Evolutionary conservation across 2,888 invertebrate species (phyloP), one percentile per base, ranked within the genome.

Genomic region (Bimastos eiseni): DNA sequence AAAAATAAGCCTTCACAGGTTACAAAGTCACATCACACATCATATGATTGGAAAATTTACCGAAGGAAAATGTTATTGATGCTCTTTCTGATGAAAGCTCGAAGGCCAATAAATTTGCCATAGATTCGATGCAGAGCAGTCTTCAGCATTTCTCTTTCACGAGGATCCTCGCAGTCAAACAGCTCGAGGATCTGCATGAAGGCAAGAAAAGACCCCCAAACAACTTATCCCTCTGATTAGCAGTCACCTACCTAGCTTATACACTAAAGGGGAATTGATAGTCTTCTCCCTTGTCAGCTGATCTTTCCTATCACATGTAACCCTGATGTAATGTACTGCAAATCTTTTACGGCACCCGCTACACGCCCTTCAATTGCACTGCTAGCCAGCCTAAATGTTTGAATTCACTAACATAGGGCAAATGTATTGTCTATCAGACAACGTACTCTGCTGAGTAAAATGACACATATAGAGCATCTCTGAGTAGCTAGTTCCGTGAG

Each of bases 1-100:
- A n/a, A 70, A 70, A 70, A 70, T 70, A 70, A 49, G 70, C 70
- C 70, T 70, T 70, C 70, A n/a, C 30, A 70, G 70, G 3, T n/a
- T 70, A n/a, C 70, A n/a, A 30, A 70, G 70, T n/a, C 30, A 70
- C 30, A 70, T n/a, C n/a, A n/a, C 17, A n/a, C 6, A n/a, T n/a
- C n/a, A 70, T n/a, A 70, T 70, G 49, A n/a, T 70, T n/a, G n/a
- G 70, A 36, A 86, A 86, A 93, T 93, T 93, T 93, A 97, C 97
- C 96, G 97, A 96, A 97, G 97, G 96, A 98, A 98, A 95, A 98
- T 98, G 96, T 99, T 98, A 96, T 98, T 98, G 95, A 98, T 98
- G 96, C 98, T 98, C 96, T 98, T 98, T 95, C 99, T 93, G 91
- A 95, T 95, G 93, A 94, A 95, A 89, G 95, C 94, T 91, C 95